Evolutionary conservation across 2,797 vertebrate species (phyloP).

Genomic region (Poecilia gillii): DNA sequence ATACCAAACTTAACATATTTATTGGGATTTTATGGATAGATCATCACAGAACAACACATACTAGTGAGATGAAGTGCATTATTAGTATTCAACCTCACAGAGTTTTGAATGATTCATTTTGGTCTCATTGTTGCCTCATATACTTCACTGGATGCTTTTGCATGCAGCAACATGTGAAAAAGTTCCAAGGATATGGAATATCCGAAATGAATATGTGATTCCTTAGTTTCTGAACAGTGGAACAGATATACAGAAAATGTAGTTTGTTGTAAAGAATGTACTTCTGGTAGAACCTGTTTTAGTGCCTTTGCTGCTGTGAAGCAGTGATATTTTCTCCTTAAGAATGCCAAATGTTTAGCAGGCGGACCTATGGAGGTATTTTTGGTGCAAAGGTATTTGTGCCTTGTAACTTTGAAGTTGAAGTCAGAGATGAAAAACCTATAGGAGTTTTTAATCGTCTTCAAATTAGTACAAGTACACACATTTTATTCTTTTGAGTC

Average conservation of each 20-base stretch:
- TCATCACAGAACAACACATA: neutral
- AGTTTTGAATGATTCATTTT: neutral
- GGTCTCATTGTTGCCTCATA: neutral
- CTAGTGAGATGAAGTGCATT: neutral
- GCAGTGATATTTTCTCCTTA: neutral
- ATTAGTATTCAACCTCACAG: neutral
- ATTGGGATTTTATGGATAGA: neutral
- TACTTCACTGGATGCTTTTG: neutral
- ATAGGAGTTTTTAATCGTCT: too few relatives aligned
- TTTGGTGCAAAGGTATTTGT: too few relatives aligned
- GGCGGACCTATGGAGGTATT: neutral
- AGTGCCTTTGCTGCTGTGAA: neutral
- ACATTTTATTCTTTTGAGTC: too few relatives aligned
- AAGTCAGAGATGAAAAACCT: too few relatives aligned
- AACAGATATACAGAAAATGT: neutral
- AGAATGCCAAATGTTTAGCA: slow-evolving; percentile 1
- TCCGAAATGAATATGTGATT: neutral
- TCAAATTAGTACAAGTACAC: too few relatives aligned
- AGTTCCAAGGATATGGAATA: neutral
- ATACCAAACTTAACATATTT: neutral
- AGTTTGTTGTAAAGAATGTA: neutral
- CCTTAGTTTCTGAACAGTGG: neutral
- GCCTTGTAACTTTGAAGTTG: too few relatives aligned
- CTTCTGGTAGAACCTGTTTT: neutral
- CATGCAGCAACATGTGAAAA: neutral